Conservation (phyloP, 2,888 invertebrate genomes). For the Papilio gigon region DNA sequence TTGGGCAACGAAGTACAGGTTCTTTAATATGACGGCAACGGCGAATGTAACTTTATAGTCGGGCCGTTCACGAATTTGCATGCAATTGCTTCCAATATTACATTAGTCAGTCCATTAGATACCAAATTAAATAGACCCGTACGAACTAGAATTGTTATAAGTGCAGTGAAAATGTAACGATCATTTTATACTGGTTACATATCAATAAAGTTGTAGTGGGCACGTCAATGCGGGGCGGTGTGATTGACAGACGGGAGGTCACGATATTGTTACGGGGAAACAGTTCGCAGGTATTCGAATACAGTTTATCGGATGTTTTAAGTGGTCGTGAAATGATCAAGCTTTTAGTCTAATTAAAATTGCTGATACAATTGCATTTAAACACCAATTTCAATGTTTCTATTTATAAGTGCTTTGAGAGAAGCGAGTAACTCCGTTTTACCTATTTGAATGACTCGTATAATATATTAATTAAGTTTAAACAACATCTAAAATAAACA, state of each 20-base stretch:
- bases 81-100: conserved; percentile 45
- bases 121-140: conserved; percentile 46
- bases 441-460: no score
- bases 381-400: not conserved
- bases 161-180: conserved; percentile 27
- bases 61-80: conserved; percentile 46
- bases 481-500: no score
- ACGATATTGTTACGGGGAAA: conserved; percentile 43
- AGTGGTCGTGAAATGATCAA: conserved; percentile 29
- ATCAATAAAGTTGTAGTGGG: conserved; percentile 51
- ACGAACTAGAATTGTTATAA: conserved; percentile 38
- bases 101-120: conserved; percentile 46
- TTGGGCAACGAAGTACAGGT: conserved; percentile 31
- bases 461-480: no score
- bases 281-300: conserved; percentile 36
- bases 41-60: conserved; percentile 24
- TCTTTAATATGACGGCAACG: conserved; percentile 28
- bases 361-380: conserved; percentile 2
- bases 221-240: conserved; percentile 47
- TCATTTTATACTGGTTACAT: conserved; percentile 47
- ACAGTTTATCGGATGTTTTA: conserved; percentile 31
- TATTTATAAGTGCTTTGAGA: not conserved
- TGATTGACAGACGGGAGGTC: conserved; percentile 62
- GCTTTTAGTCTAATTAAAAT: conserved; percentile 19
- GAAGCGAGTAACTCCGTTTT: no score